phyloP scores from a whole-genome alignment of 2,797 vertebrate species.

The Malacoctenus gilli region DNA sequence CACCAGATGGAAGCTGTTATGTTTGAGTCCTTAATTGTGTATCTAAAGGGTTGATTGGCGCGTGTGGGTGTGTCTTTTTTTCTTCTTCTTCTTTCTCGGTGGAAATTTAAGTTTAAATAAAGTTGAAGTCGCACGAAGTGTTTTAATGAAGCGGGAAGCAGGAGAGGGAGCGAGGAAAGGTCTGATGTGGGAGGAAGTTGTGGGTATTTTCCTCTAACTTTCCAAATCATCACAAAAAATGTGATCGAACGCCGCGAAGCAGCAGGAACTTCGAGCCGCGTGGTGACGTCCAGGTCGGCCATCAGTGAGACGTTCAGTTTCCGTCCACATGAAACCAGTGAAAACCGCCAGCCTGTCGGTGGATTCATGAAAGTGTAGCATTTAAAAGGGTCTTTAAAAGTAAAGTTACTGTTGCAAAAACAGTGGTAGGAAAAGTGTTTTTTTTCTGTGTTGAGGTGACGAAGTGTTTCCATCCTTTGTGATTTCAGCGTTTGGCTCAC shows the following conservation, averaged over 20 bases:
- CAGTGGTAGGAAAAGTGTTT: not conserved
- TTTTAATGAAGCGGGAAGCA: not conserved
- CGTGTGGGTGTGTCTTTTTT: constrained; percentile 36
- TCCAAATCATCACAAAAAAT: too few relatives aligned
- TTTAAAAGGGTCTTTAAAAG: too few relatives aligned
- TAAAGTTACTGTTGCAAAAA: too few relatives aligned
- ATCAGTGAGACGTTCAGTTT: too few relatives aligned
- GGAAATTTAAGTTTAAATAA: constrained; percentile 31
- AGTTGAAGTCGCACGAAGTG: constrained; percentile 12
- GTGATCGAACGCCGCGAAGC: too few relatives aligned
- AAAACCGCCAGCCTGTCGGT: too few relatives aligned
- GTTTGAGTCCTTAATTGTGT: constrained; percentile 65
- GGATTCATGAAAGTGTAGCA: too few relatives aligned
- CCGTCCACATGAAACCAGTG: too few relatives aligned
- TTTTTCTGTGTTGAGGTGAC: not conserved
- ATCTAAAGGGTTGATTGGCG: constrained; percentile 53
- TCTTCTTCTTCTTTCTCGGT: not conserved
- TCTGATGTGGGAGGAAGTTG: not conserved
- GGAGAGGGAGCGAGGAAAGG: not conserved
- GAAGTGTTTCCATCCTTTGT: not conserved
- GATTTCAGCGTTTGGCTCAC: not conserved
- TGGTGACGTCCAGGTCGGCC: too few relatives aligned
- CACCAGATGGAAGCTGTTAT: constrained; percentile 69
- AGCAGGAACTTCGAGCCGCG: too few relatives aligned
- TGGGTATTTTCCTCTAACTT: not conserved